Evolutionary conservation across 2,113 vertebrate species (phyloP), one percentile per base, ranked within the genome.

Genomic region (Notothenia rossii): DNA sequence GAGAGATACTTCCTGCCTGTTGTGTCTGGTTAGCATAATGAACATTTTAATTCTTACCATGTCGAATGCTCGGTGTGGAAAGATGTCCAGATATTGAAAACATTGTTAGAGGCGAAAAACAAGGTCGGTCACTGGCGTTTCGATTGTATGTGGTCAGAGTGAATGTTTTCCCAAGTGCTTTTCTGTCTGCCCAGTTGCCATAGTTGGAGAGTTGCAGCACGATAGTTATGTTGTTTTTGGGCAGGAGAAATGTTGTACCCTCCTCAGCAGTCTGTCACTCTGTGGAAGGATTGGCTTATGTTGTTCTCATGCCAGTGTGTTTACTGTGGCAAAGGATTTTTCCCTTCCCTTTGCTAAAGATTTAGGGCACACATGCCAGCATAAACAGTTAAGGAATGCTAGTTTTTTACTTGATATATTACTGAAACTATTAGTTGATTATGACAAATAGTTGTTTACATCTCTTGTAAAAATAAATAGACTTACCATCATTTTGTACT

Each of bases 221-320:
- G 33, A 70, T 40, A 55, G 22, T 29, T 29, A 43, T 69, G 85
- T 82, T 64, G 51, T 63, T 49, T 83, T 68, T 50, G 60, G 60
- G 48, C 18, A 51, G 67, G 68, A 73, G 64, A 80, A 49, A 58
- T 49, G 64, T 54, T 20, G 56, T 48, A 29, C 45, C 43, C 51
- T 68, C 55, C 36, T 75, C 80, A 64, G 43, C 50, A 54, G 51
- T 49, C 73, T 74, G 69, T 72, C 73, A 25, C 45, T 77, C 20
- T 64, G 66, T 63, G 73, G 60, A 33, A n/a, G 73, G 50, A 55
- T 29, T 25, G 20, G 2, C 1, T 36, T 29, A 36, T 54, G 22
- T 8, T 68, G 72, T 79, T 64, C 58, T 60, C 40, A 43, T 40
- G 48, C 53, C 72, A 40, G 45, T 20, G 49, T 56, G 58, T 75